Conservation (phyloP, 2,888 invertebrate genomes). For the Polylopha cassiicola region DNA sequence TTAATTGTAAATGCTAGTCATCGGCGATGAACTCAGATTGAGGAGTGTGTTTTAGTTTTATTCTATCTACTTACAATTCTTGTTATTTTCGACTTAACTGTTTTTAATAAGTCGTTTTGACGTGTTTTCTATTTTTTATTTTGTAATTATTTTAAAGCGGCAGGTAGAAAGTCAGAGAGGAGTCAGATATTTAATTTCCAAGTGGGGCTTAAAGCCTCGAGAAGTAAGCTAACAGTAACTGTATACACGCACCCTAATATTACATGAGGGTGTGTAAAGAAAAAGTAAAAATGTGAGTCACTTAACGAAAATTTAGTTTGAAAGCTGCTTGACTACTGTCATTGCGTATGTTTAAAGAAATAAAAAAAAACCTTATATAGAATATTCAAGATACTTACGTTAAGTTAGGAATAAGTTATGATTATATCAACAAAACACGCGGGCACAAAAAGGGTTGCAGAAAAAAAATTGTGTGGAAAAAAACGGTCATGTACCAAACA, state of each 20-base stretch:
- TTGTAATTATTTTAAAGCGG: neutral
- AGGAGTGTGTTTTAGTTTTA: no score
- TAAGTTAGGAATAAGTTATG: constrained; percentile 33
- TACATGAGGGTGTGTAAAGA: constrained; percentile 24
- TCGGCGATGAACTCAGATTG: no score
- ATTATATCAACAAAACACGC: constrained; percentile 56
- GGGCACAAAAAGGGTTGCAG: constrained; percentile 67
- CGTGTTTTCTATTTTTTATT: no score
- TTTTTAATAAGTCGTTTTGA: no score
- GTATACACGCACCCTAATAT: constrained; percentile 23
- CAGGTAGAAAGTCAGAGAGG: constrained; percentile 2
- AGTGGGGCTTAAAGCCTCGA: constrained; percentile 25
- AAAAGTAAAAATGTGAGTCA: constrained; percentile 66
- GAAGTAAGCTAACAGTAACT: constrained; percentile 16
- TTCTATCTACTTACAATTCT: no score
- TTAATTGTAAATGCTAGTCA: no score
- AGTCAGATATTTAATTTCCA: neutral
- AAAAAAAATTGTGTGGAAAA: constrained; percentile 24
- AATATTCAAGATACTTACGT: constrained; percentile 34
- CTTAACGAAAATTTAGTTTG: constrained; percentile 52
- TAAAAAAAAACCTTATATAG: constrained; percentile 36
- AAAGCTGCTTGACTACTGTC: constrained; percentile 60
- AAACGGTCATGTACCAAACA: constrained; percentile 46
- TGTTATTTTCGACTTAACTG: no score
- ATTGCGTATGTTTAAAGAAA: constrained; percentile 41